phyloP scores from a whole-genome alignment of 2,888 invertebrate species.

The Drosophila anomalata region DNA sequence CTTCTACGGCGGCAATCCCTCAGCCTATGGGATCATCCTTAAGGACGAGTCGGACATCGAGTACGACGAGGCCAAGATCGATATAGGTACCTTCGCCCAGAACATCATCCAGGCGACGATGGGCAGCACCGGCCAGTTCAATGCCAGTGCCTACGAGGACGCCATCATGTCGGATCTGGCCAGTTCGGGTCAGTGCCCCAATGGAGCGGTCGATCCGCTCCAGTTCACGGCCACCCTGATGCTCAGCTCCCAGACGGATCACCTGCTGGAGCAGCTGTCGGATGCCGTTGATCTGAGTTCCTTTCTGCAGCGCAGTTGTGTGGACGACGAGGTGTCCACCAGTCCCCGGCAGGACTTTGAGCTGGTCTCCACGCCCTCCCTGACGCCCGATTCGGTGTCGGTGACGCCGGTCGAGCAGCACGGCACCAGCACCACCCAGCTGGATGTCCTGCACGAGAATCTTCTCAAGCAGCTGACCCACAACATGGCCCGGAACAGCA shows the following conservation, averaged over 20 bases:
- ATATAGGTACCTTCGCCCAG: constrained; percentile 84
- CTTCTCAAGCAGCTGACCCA: constrained; percentile 86
- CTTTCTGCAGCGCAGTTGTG: constrained; percentile 89
- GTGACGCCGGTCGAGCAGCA: constrained; percentile 85
- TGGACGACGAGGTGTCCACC: constrained; percentile 84
- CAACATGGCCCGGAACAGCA: constrained; percentile 70
- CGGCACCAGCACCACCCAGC: constrained; percentile 70
- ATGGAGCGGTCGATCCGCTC: constrained; percentile 89
- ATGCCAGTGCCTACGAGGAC: constrained; percentile 88
- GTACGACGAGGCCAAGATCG: constrained; percentile 90
- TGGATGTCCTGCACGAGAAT: constrained; percentile 91
- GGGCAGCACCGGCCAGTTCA: constrained; percentile 71
- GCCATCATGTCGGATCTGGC: constrained; percentile 94
- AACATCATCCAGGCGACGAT: constrained; percentile 81
- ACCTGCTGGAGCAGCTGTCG: constrained; percentile 90
- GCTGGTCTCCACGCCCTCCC: constrained; percentile 89
- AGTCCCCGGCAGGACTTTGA: constrained; percentile 87
- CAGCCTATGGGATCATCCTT: constrained; percentile 91
- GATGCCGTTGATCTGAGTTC: constrained; percentile 91
- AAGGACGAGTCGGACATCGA: constrained; percentile 92
- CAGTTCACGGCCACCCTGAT: constrained; percentile 93
- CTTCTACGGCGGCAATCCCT: constrained; percentile 86
- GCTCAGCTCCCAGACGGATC: constrained; percentile 91
- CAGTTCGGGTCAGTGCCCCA: constrained; percentile 66
- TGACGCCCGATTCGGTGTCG: constrained; percentile 87